Evolutionary conservation across 2,797 vertebrate genomes (phyloP).

Genomic region (Distichodus sexfasciatus): DNA sequence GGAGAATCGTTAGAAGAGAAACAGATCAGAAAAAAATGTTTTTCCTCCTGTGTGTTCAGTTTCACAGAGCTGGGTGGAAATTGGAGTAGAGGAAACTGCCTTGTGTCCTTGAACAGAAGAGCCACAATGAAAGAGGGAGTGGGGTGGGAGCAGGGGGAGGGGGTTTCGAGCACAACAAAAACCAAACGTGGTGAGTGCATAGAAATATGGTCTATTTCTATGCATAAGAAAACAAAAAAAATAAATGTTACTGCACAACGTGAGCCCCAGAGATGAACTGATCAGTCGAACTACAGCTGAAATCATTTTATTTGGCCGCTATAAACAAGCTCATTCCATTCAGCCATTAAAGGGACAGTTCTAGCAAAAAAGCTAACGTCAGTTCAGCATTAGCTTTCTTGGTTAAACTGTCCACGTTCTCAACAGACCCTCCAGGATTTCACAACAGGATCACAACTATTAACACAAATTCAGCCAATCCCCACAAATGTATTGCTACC

Average conservation of each 20-base stretch:
- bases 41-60: conserved; percentile 39
- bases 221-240: conserved; percentile 4
- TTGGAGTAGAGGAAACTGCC: conserved; percentile 74
- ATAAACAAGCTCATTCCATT: no score
- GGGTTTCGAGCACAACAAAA: conserved; percentile 7
- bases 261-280: conserved; percentile 17
- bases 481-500: no score
- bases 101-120: conserved; percentile 99
- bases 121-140: conserved; percentile 70
- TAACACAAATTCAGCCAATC: no score
- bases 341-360: background rate
- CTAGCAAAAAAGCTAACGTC: background rate
- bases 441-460: no score
- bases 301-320: background rate
- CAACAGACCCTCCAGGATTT: no score
- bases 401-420: background rate
- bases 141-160: conserved; percentile 49
- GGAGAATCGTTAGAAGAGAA: conserved; percentile 16
- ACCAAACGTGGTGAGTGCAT: conserved; percentile 3
- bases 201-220: conserved; percentile 15
- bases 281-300: background rate
- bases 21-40: conserved; percentile 22
- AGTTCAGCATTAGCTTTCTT: background rate
- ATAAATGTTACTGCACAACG: background rate
- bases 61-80: conserved; percentile 58